These are phyloP conservation scores for Drosophila paulistorum DNA, from an alignment of 1,140 invertebrate genomes.

Conservation along the genomic window DNA sequence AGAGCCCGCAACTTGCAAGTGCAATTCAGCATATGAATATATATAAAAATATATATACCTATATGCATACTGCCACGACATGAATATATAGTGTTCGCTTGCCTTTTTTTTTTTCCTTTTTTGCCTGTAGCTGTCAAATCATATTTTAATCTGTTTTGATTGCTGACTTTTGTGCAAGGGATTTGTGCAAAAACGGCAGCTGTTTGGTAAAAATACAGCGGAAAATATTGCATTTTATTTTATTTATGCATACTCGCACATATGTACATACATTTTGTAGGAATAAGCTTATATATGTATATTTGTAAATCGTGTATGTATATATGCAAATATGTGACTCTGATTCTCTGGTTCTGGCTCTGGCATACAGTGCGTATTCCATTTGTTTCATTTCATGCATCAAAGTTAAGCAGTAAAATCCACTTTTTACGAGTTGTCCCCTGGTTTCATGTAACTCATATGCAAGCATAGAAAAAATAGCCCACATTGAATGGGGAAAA, in stretches of 20 bases:
- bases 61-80: slow-evolving; percentile 46
- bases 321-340: slow-evolving; percentile 1
- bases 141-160: slow-evolving; percentile 83
- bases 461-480: slow-evolving; percentile 26
- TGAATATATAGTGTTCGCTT: slow-evolving; percentile 4
- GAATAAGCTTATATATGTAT: slow-evolving; percentile 40
- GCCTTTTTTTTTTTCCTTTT: neutral
- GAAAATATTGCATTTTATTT: slow-evolving; percentile 82
- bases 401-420: slow-evolving; percentile 78
- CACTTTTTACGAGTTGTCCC: slow-evolving; percentile 71
- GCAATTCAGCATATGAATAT: slow-evolving; percentile 54
- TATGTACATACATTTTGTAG: slow-evolving; percentile 30
- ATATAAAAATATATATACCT: slow-evolving; percentile 25
- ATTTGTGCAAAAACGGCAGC: slow-evolving; percentile 64
- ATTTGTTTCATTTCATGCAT: slow-evolving; percentile 74
- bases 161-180: slow-evolving; percentile 82
- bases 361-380: slow-evolving; percentile 48
- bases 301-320: neutral
- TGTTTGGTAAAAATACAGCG: slow-evolving; percentile 42
- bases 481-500: slow-evolving; percentile 31
- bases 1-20: slow-evolving; percentile 43
- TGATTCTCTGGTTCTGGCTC: slow-evolving; percentile 1
- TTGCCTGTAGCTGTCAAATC: slow-evolving; percentile 79
- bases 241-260: slow-evolving; percentile 71
- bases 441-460: slow-evolving; percentile 49